A percentile compares a stretch with the other conserved stretches of the same genome.
Conservation (phyloP, 2,888 invertebrate genomes). For the Epistrophe eligans region DNA sequence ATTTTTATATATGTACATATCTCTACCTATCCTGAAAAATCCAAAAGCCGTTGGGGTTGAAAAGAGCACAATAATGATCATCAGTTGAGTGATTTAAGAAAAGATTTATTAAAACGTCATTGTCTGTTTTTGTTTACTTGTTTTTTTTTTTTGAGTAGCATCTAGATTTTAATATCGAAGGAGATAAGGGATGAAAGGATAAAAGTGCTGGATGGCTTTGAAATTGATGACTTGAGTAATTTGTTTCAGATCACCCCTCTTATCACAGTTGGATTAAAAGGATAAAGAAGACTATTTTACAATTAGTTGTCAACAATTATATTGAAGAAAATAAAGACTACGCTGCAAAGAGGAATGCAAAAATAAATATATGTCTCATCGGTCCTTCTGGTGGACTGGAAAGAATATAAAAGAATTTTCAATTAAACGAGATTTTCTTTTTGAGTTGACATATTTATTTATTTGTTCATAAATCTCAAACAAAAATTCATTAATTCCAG, state of each 20-base stretch:
- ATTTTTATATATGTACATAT: too few relatives aligned
- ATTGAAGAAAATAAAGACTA: not conserved
- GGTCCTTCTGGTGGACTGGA: not conserved
- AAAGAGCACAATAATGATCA: constrained; percentile 30
- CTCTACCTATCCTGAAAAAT: constrained; percentile 5
- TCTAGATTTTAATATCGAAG: constrained; percentile 30
- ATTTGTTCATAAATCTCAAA: too few relatives aligned
- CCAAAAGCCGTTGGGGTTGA: constrained; percentile 21
- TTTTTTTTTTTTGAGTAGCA: constrained; percentile 8
- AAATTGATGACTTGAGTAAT: constrained; percentile 26
- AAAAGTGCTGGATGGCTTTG: not conserved
- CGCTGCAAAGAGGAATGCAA: not conserved
- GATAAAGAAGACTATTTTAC: not conserved
- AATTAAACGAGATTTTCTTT: not conserved
- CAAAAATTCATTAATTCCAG: not conserved
- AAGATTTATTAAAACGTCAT: constrained; percentile 36
- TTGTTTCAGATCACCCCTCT: constrained; percentile 11
- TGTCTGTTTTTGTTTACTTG: constrained; percentile 7
- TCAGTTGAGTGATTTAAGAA: constrained; percentile 35
- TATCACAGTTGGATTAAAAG: not conserved
- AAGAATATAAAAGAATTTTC: not conserved
- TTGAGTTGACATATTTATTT: not conserved
- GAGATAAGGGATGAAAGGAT: not conserved
- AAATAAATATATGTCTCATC: not conserved
- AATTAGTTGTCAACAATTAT: not conserved